These are phyloP conservation scores for Volucella inanis DNA, from an alignment of 2,888 invertebrate species.

Conservation along the genomic window DNA sequence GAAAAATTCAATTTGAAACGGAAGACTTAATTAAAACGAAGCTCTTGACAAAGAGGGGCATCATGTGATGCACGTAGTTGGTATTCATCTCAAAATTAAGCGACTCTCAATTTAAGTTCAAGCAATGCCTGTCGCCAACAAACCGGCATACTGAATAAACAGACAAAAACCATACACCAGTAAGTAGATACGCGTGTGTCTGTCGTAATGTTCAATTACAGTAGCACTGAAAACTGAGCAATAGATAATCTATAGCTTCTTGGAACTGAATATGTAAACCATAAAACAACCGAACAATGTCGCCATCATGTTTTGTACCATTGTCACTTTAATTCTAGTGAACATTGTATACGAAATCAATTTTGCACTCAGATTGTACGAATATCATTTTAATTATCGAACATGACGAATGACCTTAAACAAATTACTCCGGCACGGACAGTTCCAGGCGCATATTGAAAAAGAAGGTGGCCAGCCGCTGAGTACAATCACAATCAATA, in stretches of 20 bases:
- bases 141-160: constrained; percentile 41
- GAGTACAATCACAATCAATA: too few species aligned
- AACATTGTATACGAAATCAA: not conserved
- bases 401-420: too few species aligned
- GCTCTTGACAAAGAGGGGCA: constrained; percentile 60
- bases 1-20: constrained; percentile 58
- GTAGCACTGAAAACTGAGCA: constrained; percentile 2
- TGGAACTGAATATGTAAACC: not conserved
- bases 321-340: not conserved
- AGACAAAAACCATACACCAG: constrained; percentile 7
- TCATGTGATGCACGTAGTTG: constrained; percentile 52
- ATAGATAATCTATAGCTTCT: constrained; percentile 37
- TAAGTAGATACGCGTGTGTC: constrained; percentile 12
- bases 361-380: not conserved
- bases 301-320: constrained; percentile 4
- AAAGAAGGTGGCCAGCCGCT: too few species aligned
- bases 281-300: constrained; percentile 1
- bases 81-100: constrained; percentile 66
- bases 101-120: constrained; percentile 65
- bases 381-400: too few species aligned
- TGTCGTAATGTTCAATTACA: constrained; percentile 64
- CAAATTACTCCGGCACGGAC: too few species aligned
- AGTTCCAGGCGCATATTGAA: too few species aligned
- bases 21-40: constrained; percentile 69
- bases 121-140: constrained; percentile 60